phyloP scores from a whole-genome alignment of 1,140 invertebrate genomes.

The Panulirus ornatus region DNA sequence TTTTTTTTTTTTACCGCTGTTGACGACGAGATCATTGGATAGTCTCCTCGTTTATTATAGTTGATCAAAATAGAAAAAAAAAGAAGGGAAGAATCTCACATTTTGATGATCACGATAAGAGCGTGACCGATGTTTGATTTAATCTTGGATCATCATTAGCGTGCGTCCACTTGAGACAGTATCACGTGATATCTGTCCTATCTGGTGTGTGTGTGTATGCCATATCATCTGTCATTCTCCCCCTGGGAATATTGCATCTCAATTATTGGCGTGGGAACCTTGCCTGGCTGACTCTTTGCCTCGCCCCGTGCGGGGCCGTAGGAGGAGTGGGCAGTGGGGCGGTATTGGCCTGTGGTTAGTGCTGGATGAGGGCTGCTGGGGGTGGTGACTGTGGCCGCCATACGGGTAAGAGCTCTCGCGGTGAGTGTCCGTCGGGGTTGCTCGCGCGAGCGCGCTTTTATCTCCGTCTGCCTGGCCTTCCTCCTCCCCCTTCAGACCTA shows the following conservation, averaged over 20 bases:
- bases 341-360: neutral
- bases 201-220: constrained; percentile 5
- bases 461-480: no score
- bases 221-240: constrained; percentile 50
- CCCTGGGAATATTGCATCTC: constrained; percentile 58
- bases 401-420: constrained; percentile 31
- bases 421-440: neutral
- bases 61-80: no score
- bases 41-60: no score
- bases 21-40: no score
- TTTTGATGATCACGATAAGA: neutral
- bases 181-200: constrained; percentile 17
- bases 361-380: neutral
- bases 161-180: neutral
- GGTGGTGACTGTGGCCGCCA: neutral
- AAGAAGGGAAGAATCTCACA: no score
- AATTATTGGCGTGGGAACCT: constrained; percentile 65
- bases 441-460: no score
- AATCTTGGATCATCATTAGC: constrained; percentile 1
- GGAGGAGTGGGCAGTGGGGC: neutral
- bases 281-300: constrained; percentile 29
- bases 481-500: no score
- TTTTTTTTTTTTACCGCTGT: no score
- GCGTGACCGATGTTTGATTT: neutral
- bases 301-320: neutral